phyloP scores from a whole-genome alignment of 2,797 vertebrate genomes.

The Pristis pectinata region DNA sequence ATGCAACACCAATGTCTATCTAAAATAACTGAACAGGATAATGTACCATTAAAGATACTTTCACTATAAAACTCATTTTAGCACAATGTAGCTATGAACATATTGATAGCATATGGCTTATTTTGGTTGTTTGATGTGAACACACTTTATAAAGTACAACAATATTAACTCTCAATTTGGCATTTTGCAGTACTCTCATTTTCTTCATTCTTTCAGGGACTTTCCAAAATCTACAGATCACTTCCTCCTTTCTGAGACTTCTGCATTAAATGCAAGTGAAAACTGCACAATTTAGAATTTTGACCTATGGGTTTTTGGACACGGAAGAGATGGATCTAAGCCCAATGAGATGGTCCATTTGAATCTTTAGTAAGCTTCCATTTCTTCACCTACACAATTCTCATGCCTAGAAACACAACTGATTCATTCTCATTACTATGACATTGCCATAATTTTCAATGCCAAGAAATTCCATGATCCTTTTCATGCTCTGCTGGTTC shows the following conservation, averaged over 20 bases:
- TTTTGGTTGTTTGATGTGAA: not conserved
- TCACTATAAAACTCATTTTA: not conserved
- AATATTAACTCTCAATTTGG: not conserved
- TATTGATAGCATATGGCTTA: not conserved
- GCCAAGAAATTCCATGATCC: not conserved
- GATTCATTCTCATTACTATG: not conserved
- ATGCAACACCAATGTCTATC: not conserved
- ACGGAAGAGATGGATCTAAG: not conserved
- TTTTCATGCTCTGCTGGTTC: not conserved
- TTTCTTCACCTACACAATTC: not conserved
- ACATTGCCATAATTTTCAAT: not conserved
- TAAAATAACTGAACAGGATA: not conserved
- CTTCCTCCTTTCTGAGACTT: not conserved
- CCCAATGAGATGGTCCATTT: not conserved
- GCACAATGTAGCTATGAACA: not conserved
- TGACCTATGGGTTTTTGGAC: not conserved
- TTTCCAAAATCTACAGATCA: not conserved
- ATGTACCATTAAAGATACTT: not conserved
- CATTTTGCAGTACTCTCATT: not conserved
- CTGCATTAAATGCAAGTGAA: not conserved
- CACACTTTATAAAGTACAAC: not conserved
- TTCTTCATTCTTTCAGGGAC: not conserved
- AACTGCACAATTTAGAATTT: not conserved
- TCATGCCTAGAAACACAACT: not conserved
- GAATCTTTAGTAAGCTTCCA: not conserved